A percentile compares a stretch with the other conserved stretches of the same genome.
Evolutionary conservation across 2,888 invertebrate species (phyloP).

Genomic region (Trachelus troglodyta): DNA sequence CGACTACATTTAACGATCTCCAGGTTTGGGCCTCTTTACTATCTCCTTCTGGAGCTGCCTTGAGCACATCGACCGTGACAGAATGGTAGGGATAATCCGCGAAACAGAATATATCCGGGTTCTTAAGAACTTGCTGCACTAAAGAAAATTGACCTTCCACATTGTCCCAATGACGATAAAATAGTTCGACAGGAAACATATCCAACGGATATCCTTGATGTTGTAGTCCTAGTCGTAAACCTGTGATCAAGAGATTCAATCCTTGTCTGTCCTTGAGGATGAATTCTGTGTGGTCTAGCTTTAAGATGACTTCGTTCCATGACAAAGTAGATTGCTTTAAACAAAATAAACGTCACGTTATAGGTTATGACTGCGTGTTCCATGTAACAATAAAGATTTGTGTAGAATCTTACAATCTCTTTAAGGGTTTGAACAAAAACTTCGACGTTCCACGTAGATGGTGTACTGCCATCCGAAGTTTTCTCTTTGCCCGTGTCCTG

Average conservation of each 20-base stretch:
- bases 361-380: background rate
- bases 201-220: slow-evolving; percentile 78
- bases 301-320: slow-evolving; percentile 93
- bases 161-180: slow-evolving; percentile 94
- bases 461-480: slow-evolving; percentile 53
- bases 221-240: slow-evolving; percentile 84
- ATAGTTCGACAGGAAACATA: slow-evolving; percentile 86
- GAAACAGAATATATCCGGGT: slow-evolving; percentile 94
- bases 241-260: slow-evolving; percentile 83
- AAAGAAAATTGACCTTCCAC: slow-evolving; percentile 93
- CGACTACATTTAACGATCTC: slow-evolving; percentile 93
- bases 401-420: slow-evolving; percentile 74
- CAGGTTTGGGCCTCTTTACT: slow-evolving; percentile 94
- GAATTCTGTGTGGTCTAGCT: slow-evolving; percentile 93
- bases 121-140: slow-evolving; percentile 86
- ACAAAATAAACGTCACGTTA: slow-evolving; percentile 8
- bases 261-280: slow-evolving; percentile 88
- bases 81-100: slow-evolving; percentile 91
- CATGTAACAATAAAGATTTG: background rate
- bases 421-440: slow-evolving; percentile 93
- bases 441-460: slow-evolving; percentile 90
- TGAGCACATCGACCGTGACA: slow-evolving; percentile 88
- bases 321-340: slow-evolving; percentile 77
- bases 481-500: slow-evolving; percentile 68
- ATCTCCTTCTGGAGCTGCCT: slow-evolving; percentile 94